phyloP scores from a whole-genome alignment of 1,140 invertebrate species.

The Coelopa frigida region DNA sequence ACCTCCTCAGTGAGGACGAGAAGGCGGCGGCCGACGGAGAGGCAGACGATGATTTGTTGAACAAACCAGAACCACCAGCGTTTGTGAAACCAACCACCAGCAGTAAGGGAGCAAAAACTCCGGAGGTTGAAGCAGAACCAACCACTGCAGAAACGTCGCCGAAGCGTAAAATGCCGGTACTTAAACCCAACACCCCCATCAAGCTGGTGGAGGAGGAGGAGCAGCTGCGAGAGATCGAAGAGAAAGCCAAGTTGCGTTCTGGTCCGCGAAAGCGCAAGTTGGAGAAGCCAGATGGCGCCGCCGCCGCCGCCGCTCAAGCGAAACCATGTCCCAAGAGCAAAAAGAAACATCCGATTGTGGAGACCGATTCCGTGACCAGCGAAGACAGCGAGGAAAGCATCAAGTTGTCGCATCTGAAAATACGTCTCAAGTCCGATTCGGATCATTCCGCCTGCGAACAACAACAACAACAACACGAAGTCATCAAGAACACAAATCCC shows the following conservation, averaged over 20 bases:
- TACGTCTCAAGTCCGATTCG: neutral
- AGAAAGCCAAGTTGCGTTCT: neutral
- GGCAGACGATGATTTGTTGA: too few relatives aligned
- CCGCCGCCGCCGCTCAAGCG: too few relatives aligned
- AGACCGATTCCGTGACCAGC: neutral
- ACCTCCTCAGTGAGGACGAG: too few relatives aligned
- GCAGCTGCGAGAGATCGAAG: too few relatives aligned
- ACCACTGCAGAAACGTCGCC: neutral
- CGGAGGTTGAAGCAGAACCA: neutral
- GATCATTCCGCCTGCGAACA: conserved; percentile 10
- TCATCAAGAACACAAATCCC: conserved; percentile 12
- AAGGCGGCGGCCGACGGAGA: too few relatives aligned
- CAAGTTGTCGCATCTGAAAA: neutral
- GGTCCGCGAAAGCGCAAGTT: neutral
- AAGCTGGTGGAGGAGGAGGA: conserved; percentile 5
- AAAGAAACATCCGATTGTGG: neutral
- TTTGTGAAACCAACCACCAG: too few relatives aligned
- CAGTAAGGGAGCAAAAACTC: too few relatives aligned
- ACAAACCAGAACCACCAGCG: too few relatives aligned
- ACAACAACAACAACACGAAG: conserved; percentile 8
- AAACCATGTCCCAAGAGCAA: conserved; percentile 4
- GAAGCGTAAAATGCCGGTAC: conserved; percentile 8
- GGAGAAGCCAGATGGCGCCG: too few relatives aligned
- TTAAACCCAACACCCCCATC: conserved; percentile 6
- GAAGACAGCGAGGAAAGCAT: neutral